A percentile compares a stretch with the other conserved stretches of the same genome.
Evolutionary conservation across 2,888 invertebrate species (phyloP).

Genomic region (Amiota mariae): DNA sequence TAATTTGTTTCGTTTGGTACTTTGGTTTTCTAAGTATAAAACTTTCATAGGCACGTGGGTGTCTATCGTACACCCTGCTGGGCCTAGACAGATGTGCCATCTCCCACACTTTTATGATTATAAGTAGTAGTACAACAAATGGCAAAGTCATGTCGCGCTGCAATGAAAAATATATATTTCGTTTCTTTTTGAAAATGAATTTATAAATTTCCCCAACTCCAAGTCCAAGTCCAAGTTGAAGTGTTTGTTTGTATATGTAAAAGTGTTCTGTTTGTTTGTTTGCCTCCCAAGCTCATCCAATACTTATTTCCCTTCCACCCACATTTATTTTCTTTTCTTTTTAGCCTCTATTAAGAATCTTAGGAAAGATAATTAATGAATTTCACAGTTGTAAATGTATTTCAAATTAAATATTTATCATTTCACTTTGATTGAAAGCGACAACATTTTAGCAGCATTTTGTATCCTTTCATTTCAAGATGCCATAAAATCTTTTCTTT

Average conservation of each 20-base stretch:
- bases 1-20: conserved; percentile 3
- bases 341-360: no score
- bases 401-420: conserved; percentile 6
- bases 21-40: no score
- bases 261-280: background rate
- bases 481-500: background rate
- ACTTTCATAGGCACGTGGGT: background rate
- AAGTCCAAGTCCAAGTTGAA: background rate
- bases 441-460: conserved; percentile 5
- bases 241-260: no score
- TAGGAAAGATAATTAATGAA: background rate
- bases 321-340: no score
- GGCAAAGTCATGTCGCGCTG: conserved; percentile 21
- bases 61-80: background rate
- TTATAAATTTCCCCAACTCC: background rate
- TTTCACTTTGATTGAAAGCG: conserved; percentile 22
- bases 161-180: background rate
- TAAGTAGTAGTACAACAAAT: background rate
- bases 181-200: background rate
- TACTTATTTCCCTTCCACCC: no score
- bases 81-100: background rate
- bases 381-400: background rate
- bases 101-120: background rate
- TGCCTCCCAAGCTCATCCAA: no score
- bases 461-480: conserved; percentile 8